Conservation (phyloP, 2,113 vertebrate genomes). For the Upupa epops region DNA sequence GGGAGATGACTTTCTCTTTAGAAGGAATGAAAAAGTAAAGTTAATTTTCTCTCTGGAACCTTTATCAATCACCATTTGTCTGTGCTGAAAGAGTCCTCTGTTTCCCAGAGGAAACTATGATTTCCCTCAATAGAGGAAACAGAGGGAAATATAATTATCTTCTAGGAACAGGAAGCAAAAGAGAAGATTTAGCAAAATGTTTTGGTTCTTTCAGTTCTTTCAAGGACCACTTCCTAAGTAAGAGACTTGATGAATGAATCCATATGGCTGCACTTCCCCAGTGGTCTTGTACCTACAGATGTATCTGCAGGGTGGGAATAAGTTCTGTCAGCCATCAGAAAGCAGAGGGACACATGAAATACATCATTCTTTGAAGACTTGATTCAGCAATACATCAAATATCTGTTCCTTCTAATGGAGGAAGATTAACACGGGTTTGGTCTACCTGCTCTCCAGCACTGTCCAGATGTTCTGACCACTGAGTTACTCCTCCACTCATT, state of each 20-base stretch:
- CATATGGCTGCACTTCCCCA: neutral
- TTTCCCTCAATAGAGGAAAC: constrained; percentile 2
- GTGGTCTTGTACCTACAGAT: neutral
- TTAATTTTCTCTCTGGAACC: constrained; percentile 10
- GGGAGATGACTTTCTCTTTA: neutral
- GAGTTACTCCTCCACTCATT: neutral
- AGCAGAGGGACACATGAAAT: neutral
- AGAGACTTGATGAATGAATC: neutral
- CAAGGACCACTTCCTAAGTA: neutral
- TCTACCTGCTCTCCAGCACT: neutral
- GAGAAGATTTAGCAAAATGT: neutral
- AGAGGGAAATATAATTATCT: no score
- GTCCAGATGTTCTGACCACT: neutral
- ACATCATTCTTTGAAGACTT: neutral
- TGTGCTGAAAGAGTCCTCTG: neutral
- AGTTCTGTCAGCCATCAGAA: neutral
- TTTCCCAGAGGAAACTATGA: neutral
- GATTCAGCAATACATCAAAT: neutral
- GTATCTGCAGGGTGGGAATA: neutral
- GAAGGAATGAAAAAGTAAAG: constrained; percentile 22
- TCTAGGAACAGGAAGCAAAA: neutral
- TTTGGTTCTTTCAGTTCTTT: neutral
- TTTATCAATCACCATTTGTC: constrained; percentile 16
- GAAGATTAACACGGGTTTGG: neutral
- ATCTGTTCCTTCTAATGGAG: neutral